Conservation (phyloP, 2,888 invertebrate species). For the Dichetophora obliterata region DNA sequence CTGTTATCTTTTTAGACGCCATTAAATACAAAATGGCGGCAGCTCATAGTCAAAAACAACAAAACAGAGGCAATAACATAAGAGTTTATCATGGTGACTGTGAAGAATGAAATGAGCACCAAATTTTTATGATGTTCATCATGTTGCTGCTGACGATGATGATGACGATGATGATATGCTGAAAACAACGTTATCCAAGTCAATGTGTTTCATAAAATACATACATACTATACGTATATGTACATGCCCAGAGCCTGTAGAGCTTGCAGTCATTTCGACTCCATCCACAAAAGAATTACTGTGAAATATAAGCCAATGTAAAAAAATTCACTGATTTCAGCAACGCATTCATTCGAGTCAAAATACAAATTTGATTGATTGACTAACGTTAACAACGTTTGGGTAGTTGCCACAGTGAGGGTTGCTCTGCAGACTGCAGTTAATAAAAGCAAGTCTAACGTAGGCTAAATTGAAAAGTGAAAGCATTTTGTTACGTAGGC, state of each 20-base stretch:
- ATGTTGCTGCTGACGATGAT: not conserved
- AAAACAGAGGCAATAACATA: not conserved
- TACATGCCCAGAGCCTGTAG: no score
- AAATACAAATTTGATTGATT: conserved; percentile 30
- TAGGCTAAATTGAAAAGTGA: conserved; percentile 3
- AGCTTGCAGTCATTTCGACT: no score
- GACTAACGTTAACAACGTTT: conserved; percentile 7
- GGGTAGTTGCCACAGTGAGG: not conserved
- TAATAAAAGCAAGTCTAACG: no score
- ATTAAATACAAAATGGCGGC: conserved; percentile 25
- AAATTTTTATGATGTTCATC: not conserved
- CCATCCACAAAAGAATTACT: no score
- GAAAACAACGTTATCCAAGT: no score
- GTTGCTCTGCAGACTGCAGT: not conserved
- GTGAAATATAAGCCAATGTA: not conserved
- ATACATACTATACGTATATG: no score
- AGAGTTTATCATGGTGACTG: not conserved
- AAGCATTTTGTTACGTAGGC: no score
- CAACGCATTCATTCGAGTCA: conserved; percentile 18
- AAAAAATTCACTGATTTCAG: conserved; percentile 5
- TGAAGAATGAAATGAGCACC: not conserved
- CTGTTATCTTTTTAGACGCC: conserved; percentile 20
- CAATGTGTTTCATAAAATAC: no score
- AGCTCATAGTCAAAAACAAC: not conserved
- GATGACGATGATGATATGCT: not conserved